These are phyloP conservation scores for Mustelus asterias DNA, from an alignment of 2,113 vertebrate genomes.

Conservation along the genomic window DNA sequence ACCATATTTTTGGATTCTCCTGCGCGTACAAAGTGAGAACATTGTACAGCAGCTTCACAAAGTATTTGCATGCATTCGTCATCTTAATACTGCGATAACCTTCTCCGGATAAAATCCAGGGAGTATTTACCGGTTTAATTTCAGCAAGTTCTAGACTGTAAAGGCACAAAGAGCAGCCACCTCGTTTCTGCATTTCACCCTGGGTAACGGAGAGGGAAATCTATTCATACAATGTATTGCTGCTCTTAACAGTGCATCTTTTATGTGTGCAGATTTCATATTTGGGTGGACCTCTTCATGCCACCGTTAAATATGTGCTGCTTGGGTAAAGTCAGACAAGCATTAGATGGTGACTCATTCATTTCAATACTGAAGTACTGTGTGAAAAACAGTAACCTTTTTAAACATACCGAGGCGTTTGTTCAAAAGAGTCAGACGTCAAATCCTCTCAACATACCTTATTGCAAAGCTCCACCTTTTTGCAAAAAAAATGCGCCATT, in stretches of 20 bases:
- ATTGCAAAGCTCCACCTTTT: background rate
- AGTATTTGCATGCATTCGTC: background rate
- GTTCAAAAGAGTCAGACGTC: background rate
- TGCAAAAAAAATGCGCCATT: background rate
- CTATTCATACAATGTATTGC: slow-evolving; percentile 14
- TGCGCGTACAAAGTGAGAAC: background rate
- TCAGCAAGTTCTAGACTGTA: background rate
- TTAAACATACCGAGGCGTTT: background rate
- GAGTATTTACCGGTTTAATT: background rate
- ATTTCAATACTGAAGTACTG: slow-evolving; percentile 10
- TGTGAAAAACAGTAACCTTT: background rate
- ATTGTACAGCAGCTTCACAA: background rate
- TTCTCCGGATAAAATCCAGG: background rate
- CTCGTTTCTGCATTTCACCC: background rate
- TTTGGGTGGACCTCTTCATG: slow-evolving; percentile 12
- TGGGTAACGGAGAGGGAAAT: background rate
- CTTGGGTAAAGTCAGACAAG: slow-evolving; percentile 21
- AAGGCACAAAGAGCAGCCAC: background rate
- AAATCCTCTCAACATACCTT: background rate
- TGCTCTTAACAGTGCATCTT: slow-evolving; percentile 19
- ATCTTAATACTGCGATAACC: background rate
- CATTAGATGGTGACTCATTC: slow-evolving; percentile 19
- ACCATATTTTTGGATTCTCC: background rate
- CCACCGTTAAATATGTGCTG: slow-evolving; percentile 12
- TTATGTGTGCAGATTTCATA: background rate